phyloP scores from a whole-genome alignment of 2,113 vertebrate genomes.

The Psammodynastes pulverulentus region DNA sequence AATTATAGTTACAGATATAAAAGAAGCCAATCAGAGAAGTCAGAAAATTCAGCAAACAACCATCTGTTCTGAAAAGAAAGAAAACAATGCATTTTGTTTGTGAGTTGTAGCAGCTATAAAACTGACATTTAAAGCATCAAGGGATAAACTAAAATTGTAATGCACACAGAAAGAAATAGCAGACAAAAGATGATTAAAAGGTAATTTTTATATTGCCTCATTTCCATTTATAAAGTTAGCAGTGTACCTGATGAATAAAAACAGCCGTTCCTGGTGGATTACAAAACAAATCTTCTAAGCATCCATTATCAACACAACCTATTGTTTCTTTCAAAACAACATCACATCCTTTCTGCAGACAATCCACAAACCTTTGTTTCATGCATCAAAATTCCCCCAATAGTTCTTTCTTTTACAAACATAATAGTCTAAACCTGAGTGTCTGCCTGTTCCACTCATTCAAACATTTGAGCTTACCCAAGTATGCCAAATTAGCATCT shows the following conservation, averaged over 20 bases:
- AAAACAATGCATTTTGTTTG: not conserved
- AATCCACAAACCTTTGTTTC: constrained; percentile 9
- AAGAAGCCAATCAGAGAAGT: not conserved
- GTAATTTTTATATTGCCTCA: not conserved
- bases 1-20: not conserved
- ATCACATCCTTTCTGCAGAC: not conserved
- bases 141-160: not conserved
- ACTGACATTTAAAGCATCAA: not conserved
- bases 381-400: not conserved
- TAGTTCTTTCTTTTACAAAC: not conserved
- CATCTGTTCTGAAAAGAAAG: not conserved
- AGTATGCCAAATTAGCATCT: not conserved
- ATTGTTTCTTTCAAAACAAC: not conserved
- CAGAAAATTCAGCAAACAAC: not conserved
- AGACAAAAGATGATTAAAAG: not conserved
- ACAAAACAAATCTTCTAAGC: not conserved
- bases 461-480: not conserved
- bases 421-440: not conserved
- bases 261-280: not conserved
- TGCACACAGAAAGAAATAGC: not conserved
- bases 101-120: not conserved
- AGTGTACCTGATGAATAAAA: not conserved
- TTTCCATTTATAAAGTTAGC: not conserved
- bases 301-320: not conserved
- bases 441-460: not conserved